A percentile compares a stretch with the other conserved stretches of the same genome.
Conservation (phyloP, 2,797 vertebrate genomes). For the Pipistrellus kuhlii region DNA sequence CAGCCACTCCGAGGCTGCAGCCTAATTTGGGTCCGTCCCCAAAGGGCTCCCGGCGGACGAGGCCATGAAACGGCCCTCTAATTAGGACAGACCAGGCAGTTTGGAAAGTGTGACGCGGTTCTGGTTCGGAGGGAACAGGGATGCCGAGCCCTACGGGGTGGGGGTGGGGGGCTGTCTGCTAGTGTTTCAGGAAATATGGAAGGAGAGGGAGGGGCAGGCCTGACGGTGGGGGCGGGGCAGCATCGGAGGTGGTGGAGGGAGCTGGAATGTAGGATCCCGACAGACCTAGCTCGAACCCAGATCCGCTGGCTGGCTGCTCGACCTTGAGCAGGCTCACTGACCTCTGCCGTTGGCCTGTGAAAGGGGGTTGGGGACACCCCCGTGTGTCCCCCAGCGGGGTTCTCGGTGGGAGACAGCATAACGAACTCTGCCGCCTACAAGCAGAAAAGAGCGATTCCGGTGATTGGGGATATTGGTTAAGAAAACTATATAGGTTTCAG, state of each 20-base stretch:
- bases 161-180: no score
- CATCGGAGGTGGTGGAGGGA: not conserved
- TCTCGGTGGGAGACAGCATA: not conserved
- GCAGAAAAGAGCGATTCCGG: not conserved
- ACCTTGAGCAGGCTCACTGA: not conserved
- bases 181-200: not conserved
- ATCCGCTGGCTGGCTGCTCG: not conserved
- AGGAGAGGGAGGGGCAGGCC: not conserved
- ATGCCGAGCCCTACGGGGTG: not conserved
- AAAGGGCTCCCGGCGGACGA: constrained; percentile 66
- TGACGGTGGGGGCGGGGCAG: no score
- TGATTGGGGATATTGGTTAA: not conserved
- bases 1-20: not conserved
- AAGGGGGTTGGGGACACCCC: not conserved
- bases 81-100: constrained; percentile 75
- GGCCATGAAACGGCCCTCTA: constrained; percentile 75
- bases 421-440: not conserved
- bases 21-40: constrained; percentile 76
- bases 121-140: constrained; percentile 16
- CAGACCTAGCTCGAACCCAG: not conserved
- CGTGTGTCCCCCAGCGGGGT: not conserved
- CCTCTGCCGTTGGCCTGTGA: not conserved
- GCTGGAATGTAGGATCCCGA: not conserved
- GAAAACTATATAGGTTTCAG: not conserved
- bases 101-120: constrained; percentile 53